These are phyloP conservation scores for Macrotrachela quadricornifera DNA, from an alignment of 1,140 invertebrate genomes.

Conservation along the genomic window DNA sequence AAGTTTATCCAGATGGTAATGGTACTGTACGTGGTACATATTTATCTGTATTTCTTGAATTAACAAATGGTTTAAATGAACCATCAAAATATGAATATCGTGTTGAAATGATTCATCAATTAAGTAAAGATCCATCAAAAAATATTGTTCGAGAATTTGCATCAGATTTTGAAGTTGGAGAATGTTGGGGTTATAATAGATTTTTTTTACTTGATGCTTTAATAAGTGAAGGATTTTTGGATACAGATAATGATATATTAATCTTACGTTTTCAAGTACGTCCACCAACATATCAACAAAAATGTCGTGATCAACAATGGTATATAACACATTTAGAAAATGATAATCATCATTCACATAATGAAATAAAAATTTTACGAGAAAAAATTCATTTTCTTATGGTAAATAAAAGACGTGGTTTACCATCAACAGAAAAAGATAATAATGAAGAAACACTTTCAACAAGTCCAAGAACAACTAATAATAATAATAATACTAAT, in stretches of 20 bases:
- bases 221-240: conserved; percentile 60
- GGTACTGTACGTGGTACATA: conserved; percentile 76
- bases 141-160: conserved; percentile 68
- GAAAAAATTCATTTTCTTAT: background rate
- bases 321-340: conserved; percentile 52
- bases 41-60: conserved; percentile 69
- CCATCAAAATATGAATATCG: conserved; percentile 79
- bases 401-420: background rate
- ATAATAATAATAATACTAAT: too few species aligned
- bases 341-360: too few species aligned
- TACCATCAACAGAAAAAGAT: background rate
- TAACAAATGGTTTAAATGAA: conserved; percentile 67
- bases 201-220: conserved; percentile 73
- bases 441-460: background rate
- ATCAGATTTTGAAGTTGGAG: conserved; percentile 84
- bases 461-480: too few species aligned
- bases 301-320: conserved; percentile 75
- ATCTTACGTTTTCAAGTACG: conserved; percentile 55
- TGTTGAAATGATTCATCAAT: conserved; percentile 81
- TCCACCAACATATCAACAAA: conserved; percentile 73
- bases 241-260: conserved; percentile 25
- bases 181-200: conserved; percentile 85
- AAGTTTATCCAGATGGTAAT: conserved; percentile 58
- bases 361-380: too few species aligned
- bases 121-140: conserved; percentile 56